Base-by-base conservation (phyloP, 2,113 vertebrate species). In the Zosterops lateralis region DNA sequence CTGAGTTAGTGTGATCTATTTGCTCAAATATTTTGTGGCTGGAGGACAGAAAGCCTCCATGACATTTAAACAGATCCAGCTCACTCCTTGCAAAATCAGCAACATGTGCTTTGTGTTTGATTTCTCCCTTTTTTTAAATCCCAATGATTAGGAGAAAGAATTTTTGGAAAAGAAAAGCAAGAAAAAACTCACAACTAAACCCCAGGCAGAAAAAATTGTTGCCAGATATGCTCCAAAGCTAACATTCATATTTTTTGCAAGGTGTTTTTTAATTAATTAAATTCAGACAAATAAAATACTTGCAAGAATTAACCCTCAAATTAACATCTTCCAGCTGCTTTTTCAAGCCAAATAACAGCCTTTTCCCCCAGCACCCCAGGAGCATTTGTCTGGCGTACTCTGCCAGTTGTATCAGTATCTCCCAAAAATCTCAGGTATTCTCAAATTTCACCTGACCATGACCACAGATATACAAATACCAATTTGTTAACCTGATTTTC, bases 371-470 rank as follows among this genome's bases (percentile, higher is more conserved):
- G 8, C 16, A 25, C 12, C 50, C 25, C 1, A n/a, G 13, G 6
- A 67, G 2, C 4, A 9, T n/a, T 70, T 34, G 4, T 26, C 10
- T 17, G 42, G 34, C 60, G 12, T 15, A 45, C 13, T 14, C 15
- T 21, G 4, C 11, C 51, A 44, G 6, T 75, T 57, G 4, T 3
- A 19, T 1, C 0, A 47, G 4, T 13, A 1, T 7, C 24, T 79
- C 48, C 22, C 1, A 2, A 62, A 34, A 72, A 34, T 4, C 42
- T 74, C 44, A 60, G 32, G 28, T 44, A n/a, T 16, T 14, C 28
- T 50, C 44, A 54, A 50, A 76, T 47, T 40, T 74, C 25, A 51
- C 17, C n/a, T 34, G 31, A 21, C 21, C 26, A 10, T 4, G 2
- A 50, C n/a, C 21, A 73, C 40, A 36, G 13, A 16, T 12, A 14